These are phyloP conservation scores for Mirounga angustirostris DNA, from an alignment of 2,113 vertebrate genomes.

Conservation along the genomic window DNA sequence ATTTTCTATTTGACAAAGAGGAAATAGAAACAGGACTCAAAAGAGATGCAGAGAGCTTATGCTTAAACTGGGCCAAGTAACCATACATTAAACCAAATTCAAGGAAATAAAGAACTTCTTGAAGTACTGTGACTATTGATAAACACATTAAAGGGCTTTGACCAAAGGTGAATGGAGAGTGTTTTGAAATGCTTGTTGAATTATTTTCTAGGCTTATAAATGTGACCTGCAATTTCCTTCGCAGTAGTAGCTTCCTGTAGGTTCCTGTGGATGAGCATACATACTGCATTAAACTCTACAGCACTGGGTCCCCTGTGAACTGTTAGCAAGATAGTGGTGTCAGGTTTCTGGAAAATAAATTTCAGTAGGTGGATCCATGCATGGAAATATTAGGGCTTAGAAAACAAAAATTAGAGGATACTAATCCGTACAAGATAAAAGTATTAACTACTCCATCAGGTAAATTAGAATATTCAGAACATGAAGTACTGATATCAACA, in stretches of 20 bases:
- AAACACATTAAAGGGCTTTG: constrained; percentile 51
- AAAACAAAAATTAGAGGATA: constrained; percentile 16
- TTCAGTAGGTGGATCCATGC: constrained; percentile 18
- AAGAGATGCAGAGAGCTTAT: not conserved
- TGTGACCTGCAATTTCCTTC: constrained; percentile 66
- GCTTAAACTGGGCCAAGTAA: constrained; percentile 15
- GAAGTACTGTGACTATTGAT: constrained; percentile 43
- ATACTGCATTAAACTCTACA: constrained; percentile 45
- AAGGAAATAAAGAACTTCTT: not conserved
- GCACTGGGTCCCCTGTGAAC: not conserved
- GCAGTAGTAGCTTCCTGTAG: constrained; percentile 43
- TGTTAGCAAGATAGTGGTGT: constrained; percentile 43
- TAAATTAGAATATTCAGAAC: constrained; percentile 9
- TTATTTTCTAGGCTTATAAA: constrained; percentile 57
- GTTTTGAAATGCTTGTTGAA: constrained; percentile 66
- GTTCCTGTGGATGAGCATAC: constrained; percentile 27
- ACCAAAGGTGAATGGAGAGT: constrained; percentile 46
- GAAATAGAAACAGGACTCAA: not conserved
- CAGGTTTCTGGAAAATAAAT: constrained; percentile 66
- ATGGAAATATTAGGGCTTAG: constrained; percentile 36
- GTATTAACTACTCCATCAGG: not conserved
- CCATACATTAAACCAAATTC: constrained; percentile 14
- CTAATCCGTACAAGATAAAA: not conserved
- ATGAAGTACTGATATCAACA: not conserved
- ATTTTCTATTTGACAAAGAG: constrained; percentile 21